A percentile compares a stretch with the other conserved stretches of the same genome.
phyloP scores from a whole-genome alignment of 2,888 invertebrate species.

The Dastarcus helophoroides region DNA sequence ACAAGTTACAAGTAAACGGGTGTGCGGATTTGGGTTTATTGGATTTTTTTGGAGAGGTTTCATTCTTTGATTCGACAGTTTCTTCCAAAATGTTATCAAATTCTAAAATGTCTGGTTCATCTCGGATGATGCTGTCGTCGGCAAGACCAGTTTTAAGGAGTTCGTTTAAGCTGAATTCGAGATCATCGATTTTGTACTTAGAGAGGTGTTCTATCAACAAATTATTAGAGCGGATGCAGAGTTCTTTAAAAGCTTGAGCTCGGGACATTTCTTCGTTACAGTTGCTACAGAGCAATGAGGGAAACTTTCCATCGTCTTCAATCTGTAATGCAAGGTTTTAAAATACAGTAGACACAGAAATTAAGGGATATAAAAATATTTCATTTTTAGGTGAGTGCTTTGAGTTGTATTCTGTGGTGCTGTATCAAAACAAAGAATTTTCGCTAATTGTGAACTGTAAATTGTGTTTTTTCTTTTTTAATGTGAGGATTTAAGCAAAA shows the following conservation, averaged over 20 bases:
- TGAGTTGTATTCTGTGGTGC: too few species aligned
- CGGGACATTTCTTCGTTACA: slow-evolving; percentile 22
- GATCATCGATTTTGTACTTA: slow-evolving; percentile 19
- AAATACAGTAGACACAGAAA: neutral
- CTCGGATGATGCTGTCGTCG: slow-evolving; percentile 11
- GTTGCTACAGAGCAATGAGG: slow-evolving; percentile 23
- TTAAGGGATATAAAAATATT: too few species aligned
- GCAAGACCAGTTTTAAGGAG: slow-evolving; percentile 15
- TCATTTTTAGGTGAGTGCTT: too few species aligned
- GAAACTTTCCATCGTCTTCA: slow-evolving; percentile 21
- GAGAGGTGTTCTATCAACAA: slow-evolving; percentile 20
- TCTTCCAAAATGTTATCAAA: slow-evolving; percentile 1
- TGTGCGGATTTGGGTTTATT: neutral
- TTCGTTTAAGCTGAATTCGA: slow-evolving; percentile 18
- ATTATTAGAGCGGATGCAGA: slow-evolving; percentile 24
- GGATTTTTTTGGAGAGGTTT: neutral
- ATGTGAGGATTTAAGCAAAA: too few species aligned
- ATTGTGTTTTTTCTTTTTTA: too few species aligned
- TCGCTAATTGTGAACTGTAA: too few species aligned
- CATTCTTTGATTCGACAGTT: neutral
- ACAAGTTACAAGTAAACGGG: slow-evolving; percentile 1
- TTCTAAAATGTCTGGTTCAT: slow-evolving; percentile 12
- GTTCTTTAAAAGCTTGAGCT: slow-evolving; percentile 24
- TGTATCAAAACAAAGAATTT: too few species aligned
- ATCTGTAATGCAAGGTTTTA: slow-evolving; percentile 18